Conservation (phyloP, 2,797 vertebrate genomes). For the Rhabdophis nuchalis region DNA sequence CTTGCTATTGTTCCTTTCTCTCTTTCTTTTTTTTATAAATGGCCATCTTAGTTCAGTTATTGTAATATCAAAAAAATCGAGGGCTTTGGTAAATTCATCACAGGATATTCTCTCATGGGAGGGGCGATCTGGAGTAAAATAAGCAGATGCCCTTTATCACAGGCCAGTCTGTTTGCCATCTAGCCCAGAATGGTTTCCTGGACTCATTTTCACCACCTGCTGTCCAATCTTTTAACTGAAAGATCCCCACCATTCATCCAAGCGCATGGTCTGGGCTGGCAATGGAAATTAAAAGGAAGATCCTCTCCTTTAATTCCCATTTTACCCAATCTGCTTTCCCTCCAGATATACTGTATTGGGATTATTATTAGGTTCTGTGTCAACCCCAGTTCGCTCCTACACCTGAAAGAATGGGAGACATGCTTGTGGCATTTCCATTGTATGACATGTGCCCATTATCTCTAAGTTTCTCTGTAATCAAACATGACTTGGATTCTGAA, state of each 20-base stretch:
- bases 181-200: not conserved
- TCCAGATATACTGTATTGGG: not conserved
- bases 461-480: not conserved
- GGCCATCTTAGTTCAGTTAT: not conserved
- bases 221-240: not conserved
- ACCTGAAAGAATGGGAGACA: not conserved
- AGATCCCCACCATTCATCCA: not conserved
- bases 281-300: not conserved
- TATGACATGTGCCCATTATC: not conserved
- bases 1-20: not conserved
- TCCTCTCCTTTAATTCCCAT: not conserved
- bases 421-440: not conserved
- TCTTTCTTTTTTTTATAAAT: not conserved
- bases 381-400: not conserved
- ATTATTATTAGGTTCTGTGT: not conserved
- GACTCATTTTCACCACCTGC: not conserved
- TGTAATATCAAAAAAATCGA: not conserved
- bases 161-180: not conserved
- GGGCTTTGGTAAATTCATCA: not conserved
- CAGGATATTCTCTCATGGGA: not conserved
- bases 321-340: not conserved
- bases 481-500: not conserved
- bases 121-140: not conserved
- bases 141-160: not conserved
- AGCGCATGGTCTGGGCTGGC: not conserved